These are phyloP conservation scores for Orchestes rusci DNA, from an alignment of 2,888 invertebrate genomes.

Conservation along the genomic window DNA sequence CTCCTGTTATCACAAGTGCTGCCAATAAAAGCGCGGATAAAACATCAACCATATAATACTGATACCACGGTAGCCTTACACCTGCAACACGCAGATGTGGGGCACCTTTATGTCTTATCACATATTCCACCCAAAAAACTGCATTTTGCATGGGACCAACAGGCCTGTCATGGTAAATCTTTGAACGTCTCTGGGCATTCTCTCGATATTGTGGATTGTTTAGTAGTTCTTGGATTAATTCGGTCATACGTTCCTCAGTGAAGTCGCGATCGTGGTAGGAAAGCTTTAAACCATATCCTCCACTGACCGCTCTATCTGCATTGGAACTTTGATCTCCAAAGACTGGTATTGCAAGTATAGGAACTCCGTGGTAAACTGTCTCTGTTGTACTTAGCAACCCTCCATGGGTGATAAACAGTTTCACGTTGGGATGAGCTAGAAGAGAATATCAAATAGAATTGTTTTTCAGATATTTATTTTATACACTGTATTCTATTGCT, in stretches of 20 bases:
- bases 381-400: constrained; percentile 10
- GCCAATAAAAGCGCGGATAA: too few relatives aligned
- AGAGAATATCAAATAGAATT: too few relatives aligned
- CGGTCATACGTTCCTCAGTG: constrained; percentile 7
- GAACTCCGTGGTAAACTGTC: constrained; percentile 10
- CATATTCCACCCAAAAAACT: constrained; percentile 36
- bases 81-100: constrained; percentile 32
- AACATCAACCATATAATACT: constrained; percentile 33
- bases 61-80: constrained; percentile 31
- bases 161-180: constrained; percentile 32
- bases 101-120: constrained; percentile 31
- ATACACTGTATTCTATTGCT: too few relatives aligned
- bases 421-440: constrained; percentile 44
- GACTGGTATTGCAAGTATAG: constrained; percentile 33
- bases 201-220: constrained; percentile 26
- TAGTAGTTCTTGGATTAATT: constrained; percentile 12
- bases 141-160: constrained; percentile 32
- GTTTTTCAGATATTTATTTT: too few relatives aligned
- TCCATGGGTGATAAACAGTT: constrained; percentile 11
- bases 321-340: constrained; percentile 48
- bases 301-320: constrained; percentile 41
- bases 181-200: constrained; percentile 30
- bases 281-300: constrained; percentile 13
- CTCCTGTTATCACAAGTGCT: too few relatives aligned
- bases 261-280: constrained; percentile 7